Evolutionary conservation across 2,797 vertebrate genomes (phyloP).

Genomic region (Artibeus jamaicensis): DNA sequence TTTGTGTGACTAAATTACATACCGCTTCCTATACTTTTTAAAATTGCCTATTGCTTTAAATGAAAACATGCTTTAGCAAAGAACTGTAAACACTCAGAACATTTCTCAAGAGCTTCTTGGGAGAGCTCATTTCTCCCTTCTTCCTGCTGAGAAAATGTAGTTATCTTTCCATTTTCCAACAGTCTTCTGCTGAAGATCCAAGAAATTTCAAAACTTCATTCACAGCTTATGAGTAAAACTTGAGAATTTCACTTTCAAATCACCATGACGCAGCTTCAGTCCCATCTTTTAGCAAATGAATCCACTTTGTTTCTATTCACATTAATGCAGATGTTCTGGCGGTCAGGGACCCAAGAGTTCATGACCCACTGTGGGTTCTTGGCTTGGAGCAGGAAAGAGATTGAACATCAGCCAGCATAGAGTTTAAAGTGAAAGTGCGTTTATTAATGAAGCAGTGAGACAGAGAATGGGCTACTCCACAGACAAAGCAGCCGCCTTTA

Average conservation of each 20-base stretch:
- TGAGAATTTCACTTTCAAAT: neutral
- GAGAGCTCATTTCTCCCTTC: neutral
- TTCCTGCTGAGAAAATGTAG: neutral
- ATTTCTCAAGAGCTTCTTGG: constrained; percentile 12
- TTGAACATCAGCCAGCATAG: neutral
- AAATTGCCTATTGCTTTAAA: constrained; percentile 39
- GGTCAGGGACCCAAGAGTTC: neutral
- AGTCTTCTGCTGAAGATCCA: neutral
- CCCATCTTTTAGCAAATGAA: neutral
- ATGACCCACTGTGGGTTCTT: neutral
- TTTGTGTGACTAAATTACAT: constrained; percentile 49
- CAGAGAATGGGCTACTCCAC: neutral
- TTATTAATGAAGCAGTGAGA: neutral
- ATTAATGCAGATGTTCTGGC: neutral
- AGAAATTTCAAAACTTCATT: neutral
- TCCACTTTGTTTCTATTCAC: neutral
- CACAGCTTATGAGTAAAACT: neutral
- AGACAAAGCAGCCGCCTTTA: neutral
- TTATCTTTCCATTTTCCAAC: neutral
- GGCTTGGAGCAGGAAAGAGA: neutral
- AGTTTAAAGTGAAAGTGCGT: neutral
- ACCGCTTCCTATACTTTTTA: constrained; percentile 1
- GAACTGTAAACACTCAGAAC: constrained; percentile 27
- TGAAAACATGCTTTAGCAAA: constrained; percentile 53
- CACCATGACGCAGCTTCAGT: neutral